A percentile compares a stretch with the other conserved stretches of the same genome.
Evolutionary conservation across 2,888 invertebrate species (phyloP).

Genomic region (Tetragonula carbonaria): DNA sequence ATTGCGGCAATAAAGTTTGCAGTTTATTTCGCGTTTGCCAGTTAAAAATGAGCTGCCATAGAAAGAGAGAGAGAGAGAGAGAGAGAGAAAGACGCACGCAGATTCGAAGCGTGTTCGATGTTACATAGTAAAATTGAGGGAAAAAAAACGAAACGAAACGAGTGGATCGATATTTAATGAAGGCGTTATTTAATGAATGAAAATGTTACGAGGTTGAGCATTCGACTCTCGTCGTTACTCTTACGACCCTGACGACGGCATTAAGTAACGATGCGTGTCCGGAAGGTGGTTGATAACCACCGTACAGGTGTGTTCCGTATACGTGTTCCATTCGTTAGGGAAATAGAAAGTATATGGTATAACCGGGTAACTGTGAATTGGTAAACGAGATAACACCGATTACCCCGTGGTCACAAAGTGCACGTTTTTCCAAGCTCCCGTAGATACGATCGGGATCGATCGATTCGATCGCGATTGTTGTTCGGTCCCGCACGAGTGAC

Average conservation of each 20-base stretch:
- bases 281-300: slow-evolving; percentile 47
- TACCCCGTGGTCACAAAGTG: slow-evolving; percentile 38
- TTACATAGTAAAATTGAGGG: background rate
- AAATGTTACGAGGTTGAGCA: slow-evolving; percentile 21
- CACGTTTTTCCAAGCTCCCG: slow-evolving; percentile 60
- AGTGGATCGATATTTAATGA: background rate
- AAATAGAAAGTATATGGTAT: slow-evolving; percentile 66
- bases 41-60: background rate
- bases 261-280: slow-evolving; percentile 38
- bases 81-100: too few species aligned
- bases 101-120: background rate
- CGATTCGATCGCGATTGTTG: slow-evolving; percentile 66
- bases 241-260: slow-evolving; percentile 46
- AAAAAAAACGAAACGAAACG: background rate
- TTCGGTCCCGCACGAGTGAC: slow-evolving; percentile 74
- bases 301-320: slow-evolving; percentile 52
- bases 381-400: slow-evolving; percentile 67
- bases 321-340: slow-evolving; percentile 48
- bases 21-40: background rate
- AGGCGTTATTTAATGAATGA: slow-evolving; percentile 6
- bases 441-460: slow-evolving; percentile 68
- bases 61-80: too few species aligned
- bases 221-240: slow-evolving; percentile 10
- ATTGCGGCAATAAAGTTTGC: background rate
- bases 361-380: slow-evolving; percentile 47